These are phyloP conservation scores for Anguilla megastoma DNA, from an alignment of 2,797 vertebrate species.

Conservation along the genomic window DNA sequence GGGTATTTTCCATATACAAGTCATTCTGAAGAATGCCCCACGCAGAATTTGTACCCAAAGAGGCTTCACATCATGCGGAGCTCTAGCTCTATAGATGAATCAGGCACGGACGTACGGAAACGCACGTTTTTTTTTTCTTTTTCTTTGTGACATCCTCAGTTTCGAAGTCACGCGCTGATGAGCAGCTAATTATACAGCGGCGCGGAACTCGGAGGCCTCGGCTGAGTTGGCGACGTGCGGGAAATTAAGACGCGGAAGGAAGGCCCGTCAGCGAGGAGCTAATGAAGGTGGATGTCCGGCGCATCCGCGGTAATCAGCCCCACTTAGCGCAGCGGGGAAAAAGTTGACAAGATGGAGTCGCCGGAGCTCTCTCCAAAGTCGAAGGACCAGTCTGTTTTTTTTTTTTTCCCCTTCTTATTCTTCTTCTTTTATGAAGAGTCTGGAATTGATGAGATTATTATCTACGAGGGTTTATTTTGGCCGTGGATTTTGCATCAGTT, in stretches of 20 bases:
- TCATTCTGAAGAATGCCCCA: too few species aligned
- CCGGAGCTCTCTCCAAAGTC: not conserved
- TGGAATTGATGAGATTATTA: not conserved
- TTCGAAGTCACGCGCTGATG: not conserved
- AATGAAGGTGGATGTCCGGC: not conserved
- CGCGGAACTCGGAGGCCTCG: not conserved
- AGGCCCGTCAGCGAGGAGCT: not conserved
- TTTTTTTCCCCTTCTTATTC: not conserved
- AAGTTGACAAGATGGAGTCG: not conserved
- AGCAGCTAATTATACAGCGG: not conserved
- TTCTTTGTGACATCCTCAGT: not conserved
- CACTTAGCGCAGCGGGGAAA: not conserved
- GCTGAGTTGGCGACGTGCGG: not conserved
- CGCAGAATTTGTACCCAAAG: not conserved
- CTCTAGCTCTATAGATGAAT: not conserved
- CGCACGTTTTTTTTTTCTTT: not conserved
- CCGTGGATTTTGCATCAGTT: too few species aligned
- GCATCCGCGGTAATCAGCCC: not conserved
- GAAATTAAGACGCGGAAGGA: not conserved
- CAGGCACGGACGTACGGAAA: not conserved
- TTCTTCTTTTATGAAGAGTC: not conserved
- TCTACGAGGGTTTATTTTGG: too few species aligned
- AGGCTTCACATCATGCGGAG: not conserved
- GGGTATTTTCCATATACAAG: too few species aligned
- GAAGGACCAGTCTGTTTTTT: not conserved